These are phyloP conservation scores for Patiria miniata DNA, from an alignment of 35 echinoderm and acorn worm species.

Conservation along the genomic window DNA sequence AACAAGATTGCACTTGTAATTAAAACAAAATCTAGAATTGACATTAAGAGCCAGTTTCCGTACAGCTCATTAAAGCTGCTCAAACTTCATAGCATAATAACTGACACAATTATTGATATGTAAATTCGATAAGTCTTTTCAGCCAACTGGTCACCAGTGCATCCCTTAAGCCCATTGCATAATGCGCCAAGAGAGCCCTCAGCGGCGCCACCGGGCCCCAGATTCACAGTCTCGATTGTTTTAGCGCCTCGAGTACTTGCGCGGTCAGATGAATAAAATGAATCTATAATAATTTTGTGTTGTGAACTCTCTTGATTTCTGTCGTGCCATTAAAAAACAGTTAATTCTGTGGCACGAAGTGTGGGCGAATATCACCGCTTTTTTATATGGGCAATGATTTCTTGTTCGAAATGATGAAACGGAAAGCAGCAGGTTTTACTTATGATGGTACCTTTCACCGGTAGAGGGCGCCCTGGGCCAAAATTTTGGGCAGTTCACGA, in stretches of 20 bases:
- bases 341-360: too few relatives aligned
- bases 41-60: too few relatives aligned
- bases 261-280: slow-evolving; percentile 30
- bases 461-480: slow-evolving; percentile 3
- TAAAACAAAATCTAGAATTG: too few relatives aligned
- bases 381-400: too few relatives aligned
- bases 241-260: neutral
- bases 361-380: too few relatives aligned
- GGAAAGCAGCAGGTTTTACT: too few relatives aligned
- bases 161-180: slow-evolving; percentile 23
- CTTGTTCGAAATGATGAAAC: too few relatives aligned
- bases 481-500: neutral
- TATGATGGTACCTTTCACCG: neutral
- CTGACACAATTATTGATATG: neutral
- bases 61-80: too few relatives aligned
- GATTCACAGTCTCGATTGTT: slow-evolving; percentile 14
- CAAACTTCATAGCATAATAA: too few relatives aligned
- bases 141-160: neutral
- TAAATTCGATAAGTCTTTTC: neutral
- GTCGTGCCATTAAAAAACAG: too few relatives aligned
- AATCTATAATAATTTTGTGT: neutral
- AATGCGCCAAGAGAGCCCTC: slow-evolving; percentile 9
- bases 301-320: too few relatives aligned
- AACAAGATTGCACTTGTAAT: too few relatives aligned
- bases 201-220: neutral